These are phyloP conservation scores for Anser cygnoides DNA, from an alignment of 2,113 vertebrate genomes.

Conservation along the genomic window DNA sequence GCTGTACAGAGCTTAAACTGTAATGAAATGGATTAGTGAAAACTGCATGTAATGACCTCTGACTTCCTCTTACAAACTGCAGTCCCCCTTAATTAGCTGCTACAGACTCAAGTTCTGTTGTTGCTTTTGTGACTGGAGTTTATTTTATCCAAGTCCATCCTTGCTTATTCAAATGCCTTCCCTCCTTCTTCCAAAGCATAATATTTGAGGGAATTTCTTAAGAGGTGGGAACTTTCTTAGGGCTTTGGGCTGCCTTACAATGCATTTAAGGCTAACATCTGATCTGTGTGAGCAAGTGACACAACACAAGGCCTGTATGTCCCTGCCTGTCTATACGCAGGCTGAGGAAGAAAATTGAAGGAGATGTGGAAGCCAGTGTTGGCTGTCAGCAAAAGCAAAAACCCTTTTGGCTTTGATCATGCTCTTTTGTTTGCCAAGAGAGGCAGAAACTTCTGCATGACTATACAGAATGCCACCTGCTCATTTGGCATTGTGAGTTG, in stretches of 20 bases:
- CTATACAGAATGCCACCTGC: conserved; percentile 26
- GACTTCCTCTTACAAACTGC: conserved; percentile 57
- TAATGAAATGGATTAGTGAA: conserved; percentile 48
- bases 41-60: conserved; percentile 35
- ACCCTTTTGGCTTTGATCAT: neutral
- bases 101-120: neutral
- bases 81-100: conserved; percentile 57
- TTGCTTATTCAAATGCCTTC: neutral
- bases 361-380: neutral
- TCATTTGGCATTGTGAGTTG: conserved; percentile 14
- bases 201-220: conserved; percentile 52
- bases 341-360: neutral
- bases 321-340: neutral
- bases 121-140: neutral
- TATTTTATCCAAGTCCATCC: conserved; percentile 9
- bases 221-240: conserved; percentile 4
- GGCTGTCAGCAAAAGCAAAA: neutral
- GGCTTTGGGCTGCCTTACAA: neutral
- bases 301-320: neutral
- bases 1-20: conserved; percentile 15
- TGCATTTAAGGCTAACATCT: neutral
- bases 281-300: neutral
- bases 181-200: neutral
- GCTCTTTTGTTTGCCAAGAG: neutral
- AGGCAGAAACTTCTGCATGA: neutral